These are phyloP conservation scores for Dryoscopus gambensis DNA, from an alignment of 2,113 vertebrate species.

Conservation along the genomic window DNA sequence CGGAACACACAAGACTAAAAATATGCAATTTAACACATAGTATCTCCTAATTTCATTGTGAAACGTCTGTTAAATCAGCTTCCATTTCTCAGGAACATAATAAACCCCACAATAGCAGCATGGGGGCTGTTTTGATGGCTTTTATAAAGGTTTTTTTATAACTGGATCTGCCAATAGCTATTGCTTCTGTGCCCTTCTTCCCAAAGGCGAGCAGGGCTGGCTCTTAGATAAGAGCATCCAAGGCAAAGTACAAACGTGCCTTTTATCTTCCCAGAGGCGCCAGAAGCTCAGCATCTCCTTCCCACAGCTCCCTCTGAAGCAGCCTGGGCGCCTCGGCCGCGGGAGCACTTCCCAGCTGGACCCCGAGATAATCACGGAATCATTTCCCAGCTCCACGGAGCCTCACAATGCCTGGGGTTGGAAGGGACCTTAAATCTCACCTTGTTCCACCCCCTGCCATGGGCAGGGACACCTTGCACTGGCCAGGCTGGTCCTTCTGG, in stretches of 20 bases:
- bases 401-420: background rate
- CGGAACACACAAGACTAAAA: background rate
- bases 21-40: background rate
- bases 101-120: background rate
- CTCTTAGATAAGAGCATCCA: background rate
- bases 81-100: background rate
- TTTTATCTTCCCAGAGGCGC: background rate
- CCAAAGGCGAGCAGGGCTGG: background rate
- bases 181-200: background rate
- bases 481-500: background rate
- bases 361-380: background rate
- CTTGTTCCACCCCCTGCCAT: background rate
- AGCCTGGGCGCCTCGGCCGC: rapidly evolving
- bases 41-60: background rate
- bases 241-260: background rate
- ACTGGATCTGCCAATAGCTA: background rate
- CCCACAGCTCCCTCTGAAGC: background rate
- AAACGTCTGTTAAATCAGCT: background rate
- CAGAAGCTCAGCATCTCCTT: background rate
- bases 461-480: background rate
- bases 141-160: background rate
- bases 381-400: background rate
- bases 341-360: background rate
- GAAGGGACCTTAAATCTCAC: background rate
- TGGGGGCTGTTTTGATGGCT: background rate